These are phyloP conservation scores for Yoshiicerus persimilis DNA, from an alignment of 1,140 invertebrate genomes.

Conservation along the genomic window DNA sequence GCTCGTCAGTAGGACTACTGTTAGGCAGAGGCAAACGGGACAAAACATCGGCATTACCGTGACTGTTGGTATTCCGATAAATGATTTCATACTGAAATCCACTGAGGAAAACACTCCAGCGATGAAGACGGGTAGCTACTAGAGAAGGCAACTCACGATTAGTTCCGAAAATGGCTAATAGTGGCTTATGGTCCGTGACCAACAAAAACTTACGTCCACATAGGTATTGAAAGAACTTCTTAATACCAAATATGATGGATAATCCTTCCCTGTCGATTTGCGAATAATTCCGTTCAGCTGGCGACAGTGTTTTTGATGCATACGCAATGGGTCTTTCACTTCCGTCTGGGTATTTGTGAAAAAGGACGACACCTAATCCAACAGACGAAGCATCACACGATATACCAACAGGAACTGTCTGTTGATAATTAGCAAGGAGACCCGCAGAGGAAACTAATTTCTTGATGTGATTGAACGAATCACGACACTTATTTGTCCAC, in stretches of 20 bases:
- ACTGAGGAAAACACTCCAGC: slow-evolving; percentile 32
- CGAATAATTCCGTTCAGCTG: slow-evolving; percentile 53
- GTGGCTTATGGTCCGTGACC: slow-evolving; percentile 56
- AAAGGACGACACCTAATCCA: too few species aligned
- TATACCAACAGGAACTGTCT: slow-evolving; percentile 47
- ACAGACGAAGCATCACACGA: slow-evolving; percentile 51
- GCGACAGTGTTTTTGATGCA: slow-evolving; percentile 51
- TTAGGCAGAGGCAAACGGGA: neutral
- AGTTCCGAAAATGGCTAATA: neutral
- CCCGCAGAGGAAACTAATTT: neutral
- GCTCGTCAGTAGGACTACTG: neutral
- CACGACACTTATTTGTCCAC: neutral
- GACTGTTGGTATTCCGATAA: slow-evolving; percentile 41
- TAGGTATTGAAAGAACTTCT: too few species aligned
- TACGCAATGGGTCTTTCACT: slow-evolving; percentile 52
- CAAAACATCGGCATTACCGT: neutral
- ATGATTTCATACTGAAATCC: slow-evolving; percentile 37
- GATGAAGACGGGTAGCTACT: slow-evolving; percentile 44
- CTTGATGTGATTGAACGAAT: neutral
- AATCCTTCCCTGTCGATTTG: slow-evolving; percentile 56
- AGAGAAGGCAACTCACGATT: neutral
- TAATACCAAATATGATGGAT: too few species aligned
- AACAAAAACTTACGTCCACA: too few species aligned
- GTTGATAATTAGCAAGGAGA: slow-evolving; percentile 44
- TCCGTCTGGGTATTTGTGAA: slow-evolving; percentile 50